Evolutionary conservation across 2,888 invertebrate genomes (phyloP), one percentile per base, ranked within the genome.

Genomic region (Heliconius ismenius): DNA sequence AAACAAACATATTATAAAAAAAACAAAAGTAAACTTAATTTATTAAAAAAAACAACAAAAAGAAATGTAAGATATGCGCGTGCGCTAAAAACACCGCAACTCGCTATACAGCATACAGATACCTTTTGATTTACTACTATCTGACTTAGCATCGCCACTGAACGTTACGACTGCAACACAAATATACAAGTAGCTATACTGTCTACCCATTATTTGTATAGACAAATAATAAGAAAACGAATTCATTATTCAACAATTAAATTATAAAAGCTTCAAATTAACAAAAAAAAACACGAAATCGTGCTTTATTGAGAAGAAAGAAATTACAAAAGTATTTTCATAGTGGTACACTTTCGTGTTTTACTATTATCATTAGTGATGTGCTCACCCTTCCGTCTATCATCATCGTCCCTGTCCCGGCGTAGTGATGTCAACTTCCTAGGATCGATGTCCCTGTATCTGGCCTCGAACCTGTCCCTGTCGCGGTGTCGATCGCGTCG

Each of bases 101-200:
- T 58, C 58, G n/a, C 58, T n/a, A 81, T 74, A 73, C 76, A 82
- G 78, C 83, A 39, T n/a, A 75, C 75, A 69, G 11, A 87, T 92
- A 91, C 91, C 91, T 91, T 88, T 87, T 82, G 82, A 85, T 84
- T 84, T 86, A 89, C 85, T 86, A 89, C 86, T 86, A 87, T 84
- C 89, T 84, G 85, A 82, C 86, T 89, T 90, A 80, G 90, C 89
- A 84, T 92, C 92, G 83, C 89, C 87, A 85, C 92, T 92, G 88
- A 93, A 93, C 83, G 91, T 92, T 88, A 93, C 92, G 86, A 91
- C 90, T 92, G 92, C 73, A 92, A 93, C 87, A 86, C 86, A 86
- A 89, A 89, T 84, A 75, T 43, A 62, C n/a, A 62, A 62, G 15
- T 67, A 67, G 28, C 39, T 18, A 32, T 64, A 64, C 43, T 70